Conservation (phyloP, 1,140 invertebrate species). For the Diuraphis noxia region DNA sequence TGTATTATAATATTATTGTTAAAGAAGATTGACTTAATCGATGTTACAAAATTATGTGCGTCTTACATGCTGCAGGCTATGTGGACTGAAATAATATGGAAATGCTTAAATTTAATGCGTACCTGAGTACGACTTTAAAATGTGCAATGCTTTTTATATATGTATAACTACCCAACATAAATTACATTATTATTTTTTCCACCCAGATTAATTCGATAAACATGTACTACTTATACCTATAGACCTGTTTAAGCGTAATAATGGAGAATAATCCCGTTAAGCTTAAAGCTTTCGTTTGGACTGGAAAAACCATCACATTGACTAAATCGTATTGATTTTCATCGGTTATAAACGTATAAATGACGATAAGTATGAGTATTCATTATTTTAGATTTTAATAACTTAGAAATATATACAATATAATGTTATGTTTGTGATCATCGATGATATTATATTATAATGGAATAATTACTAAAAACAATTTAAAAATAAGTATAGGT, state of each 20-base stretch:
- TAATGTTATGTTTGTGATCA: not conserved
- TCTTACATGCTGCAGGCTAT: too few species aligned
- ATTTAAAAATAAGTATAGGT: not conserved
- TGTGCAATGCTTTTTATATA: not conserved
- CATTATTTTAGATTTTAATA: not conserved
- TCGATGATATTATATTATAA: not conserved
- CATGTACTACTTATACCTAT: not conserved
- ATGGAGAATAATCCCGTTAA: not conserved
- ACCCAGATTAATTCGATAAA: not conserved
- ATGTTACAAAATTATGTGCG: too few species aligned
- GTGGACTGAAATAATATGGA: too few species aligned
- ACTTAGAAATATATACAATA: not conserved
- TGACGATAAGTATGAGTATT: not conserved
- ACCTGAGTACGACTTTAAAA: not conserved
- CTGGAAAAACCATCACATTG: not conserved
- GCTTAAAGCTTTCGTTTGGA: slow-evolving; percentile 7
- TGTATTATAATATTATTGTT: too few species aligned
- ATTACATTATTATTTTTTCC: not conserved
- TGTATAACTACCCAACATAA: not conserved
- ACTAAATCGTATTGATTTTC: not conserved
- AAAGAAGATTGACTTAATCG: too few species aligned
- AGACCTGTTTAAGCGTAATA: not conserved
- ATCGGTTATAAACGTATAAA: not conserved
- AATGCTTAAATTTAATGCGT: too few species aligned
- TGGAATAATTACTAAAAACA: not conserved